A percentile compares a stretch with the other conserved stretches of the same genome.
Conservation (phyloP, 2,113 vertebrate species). For the Pteronura brasiliensis region DNA sequence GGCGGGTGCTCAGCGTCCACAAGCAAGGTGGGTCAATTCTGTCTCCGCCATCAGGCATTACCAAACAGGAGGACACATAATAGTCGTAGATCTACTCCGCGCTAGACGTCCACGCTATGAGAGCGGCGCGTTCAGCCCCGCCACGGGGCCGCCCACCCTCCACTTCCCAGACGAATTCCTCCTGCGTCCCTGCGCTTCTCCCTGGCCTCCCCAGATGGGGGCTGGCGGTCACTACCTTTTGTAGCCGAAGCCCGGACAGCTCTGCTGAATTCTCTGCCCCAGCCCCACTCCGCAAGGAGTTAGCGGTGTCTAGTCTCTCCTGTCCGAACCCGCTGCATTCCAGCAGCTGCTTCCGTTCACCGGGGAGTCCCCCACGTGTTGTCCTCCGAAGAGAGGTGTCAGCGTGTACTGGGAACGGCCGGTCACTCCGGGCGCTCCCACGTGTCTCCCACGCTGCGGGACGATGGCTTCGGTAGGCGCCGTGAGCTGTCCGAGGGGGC, state of each 20-base stretch:
- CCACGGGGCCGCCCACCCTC: too few relatives aligned
- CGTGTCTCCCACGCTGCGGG: accelerated
- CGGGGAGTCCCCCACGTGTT: accelerated
- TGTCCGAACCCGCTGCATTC: accelerated
- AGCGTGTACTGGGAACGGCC: background rate
- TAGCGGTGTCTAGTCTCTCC: background rate
- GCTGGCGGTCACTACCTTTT: background rate
- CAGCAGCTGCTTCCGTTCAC: background rate
- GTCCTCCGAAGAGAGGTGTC: background rate
- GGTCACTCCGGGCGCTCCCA: background rate
- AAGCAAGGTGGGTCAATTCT: too few relatives aligned
- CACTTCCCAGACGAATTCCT: background rate
- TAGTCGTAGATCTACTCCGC: background rate
- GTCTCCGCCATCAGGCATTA: background rate
- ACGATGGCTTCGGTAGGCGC: accelerated
- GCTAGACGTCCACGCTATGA: accelerated
- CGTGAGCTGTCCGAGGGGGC: background rate
- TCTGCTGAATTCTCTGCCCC: accelerated
- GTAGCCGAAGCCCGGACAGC: background rate
- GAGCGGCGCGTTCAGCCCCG: accelerated
- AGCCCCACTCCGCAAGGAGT: accelerated
- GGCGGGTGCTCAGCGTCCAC: accelerated
- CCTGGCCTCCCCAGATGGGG: accelerated
- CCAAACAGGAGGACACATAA: too few relatives aligned
- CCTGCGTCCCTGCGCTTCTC: background rate